A percentile compares a stretch with the other conserved stretches of the same genome.
Evolutionary conservation across 2,113 vertebrate species (phyloP).

Genomic region (Amblyopsis rosae): DNA sequence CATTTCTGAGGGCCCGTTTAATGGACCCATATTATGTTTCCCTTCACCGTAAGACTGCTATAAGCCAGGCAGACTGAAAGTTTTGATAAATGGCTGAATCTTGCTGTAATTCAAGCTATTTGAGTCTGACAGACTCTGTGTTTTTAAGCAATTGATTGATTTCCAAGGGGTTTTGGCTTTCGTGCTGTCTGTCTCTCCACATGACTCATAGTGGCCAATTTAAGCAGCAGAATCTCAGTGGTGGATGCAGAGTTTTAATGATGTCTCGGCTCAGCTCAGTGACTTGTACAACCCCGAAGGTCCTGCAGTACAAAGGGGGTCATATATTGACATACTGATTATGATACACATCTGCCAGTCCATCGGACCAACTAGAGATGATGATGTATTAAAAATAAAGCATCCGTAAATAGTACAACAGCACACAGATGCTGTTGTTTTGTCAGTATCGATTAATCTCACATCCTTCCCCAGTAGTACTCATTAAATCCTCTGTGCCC

Average conservation of each 20-base stretch:
- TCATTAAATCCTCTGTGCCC: constrained; percentile 54
- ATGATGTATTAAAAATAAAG: no score
- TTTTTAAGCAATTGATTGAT: constrained; percentile 50
- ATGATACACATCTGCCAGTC: neutral
- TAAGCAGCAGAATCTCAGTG: constrained; percentile 12
- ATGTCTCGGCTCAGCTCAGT: constrained; percentile 7
- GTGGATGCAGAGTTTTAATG: constrained; percentile 9
- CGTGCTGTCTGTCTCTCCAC: constrained; percentile 10
- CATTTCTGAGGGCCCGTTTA: constrained; percentile 48
- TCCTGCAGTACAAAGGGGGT: neutral
- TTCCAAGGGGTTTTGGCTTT: constrained; percentile 47
- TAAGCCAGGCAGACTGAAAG: constrained; percentile 19
- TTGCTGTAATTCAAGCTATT: constrained; percentile 48
- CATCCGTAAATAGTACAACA: neutral
- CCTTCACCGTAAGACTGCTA: no score
- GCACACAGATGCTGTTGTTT: neutral
- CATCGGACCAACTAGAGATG: no score
- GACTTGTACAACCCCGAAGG: neutral
- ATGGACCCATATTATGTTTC: constrained; percentile 21
- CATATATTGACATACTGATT: neutral
- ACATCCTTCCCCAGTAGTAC: constrained; percentile 25
- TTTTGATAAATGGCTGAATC: constrained; percentile 47
- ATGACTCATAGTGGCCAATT: constrained; percentile 37
- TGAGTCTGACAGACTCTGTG: constrained; percentile 30
- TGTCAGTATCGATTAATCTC: constrained; percentile 15